These are phyloP conservation scores for Sericinus montela DNA, from an alignment of 2,888 invertebrate species.

Conservation along the genomic window DNA sequence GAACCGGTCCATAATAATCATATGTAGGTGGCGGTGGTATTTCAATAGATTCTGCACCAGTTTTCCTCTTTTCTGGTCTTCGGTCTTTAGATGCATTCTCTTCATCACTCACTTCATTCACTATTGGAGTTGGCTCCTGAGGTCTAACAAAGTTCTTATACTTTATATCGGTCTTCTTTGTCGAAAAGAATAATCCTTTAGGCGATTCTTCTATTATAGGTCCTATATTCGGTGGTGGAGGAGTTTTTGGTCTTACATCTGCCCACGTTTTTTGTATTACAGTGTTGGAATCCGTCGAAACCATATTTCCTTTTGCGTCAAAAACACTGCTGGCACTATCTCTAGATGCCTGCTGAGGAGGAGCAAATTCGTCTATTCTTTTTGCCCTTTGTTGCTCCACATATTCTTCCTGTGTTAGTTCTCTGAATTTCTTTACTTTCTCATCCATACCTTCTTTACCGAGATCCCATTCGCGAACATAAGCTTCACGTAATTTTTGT, in stretches of 20 bases:
- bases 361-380: constrained; percentile 88
- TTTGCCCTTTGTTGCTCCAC: constrained; percentile 86
- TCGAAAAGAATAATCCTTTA: constrained; percentile 61
- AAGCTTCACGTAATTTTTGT: constrained; percentile 70
- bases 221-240: constrained; percentile 45
- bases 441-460: constrained; percentile 82
- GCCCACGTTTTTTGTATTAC: constrained; percentile 47
- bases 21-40: constrained; percentile 83
- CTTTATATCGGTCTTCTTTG: constrained; percentile 45
- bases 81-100: constrained; percentile 26
- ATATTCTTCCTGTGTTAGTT: constrained; percentile 88
- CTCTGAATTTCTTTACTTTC: constrained; percentile 64
- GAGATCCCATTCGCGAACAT: constrained; percentile 85
- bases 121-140: constrained; percentile 48
- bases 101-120: constrained; percentile 53
- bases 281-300: constrained; percentile 22
- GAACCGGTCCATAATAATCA: constrained; percentile 80
- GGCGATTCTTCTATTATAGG: constrained; percentile 28
- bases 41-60: constrained; percentile 47
- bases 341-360: constrained; percentile 58
- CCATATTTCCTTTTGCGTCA: constrained; percentile 48
- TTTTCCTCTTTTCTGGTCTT: constrained; percentile 31
- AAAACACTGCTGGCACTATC: constrained; percentile 41
- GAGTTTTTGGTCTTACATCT: constrained; percentile 53
- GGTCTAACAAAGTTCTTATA: constrained; percentile 60